phyloP scores from a whole-genome alignment of 2,888 invertebrate species.

The Cerastis leucographa region DNA sequence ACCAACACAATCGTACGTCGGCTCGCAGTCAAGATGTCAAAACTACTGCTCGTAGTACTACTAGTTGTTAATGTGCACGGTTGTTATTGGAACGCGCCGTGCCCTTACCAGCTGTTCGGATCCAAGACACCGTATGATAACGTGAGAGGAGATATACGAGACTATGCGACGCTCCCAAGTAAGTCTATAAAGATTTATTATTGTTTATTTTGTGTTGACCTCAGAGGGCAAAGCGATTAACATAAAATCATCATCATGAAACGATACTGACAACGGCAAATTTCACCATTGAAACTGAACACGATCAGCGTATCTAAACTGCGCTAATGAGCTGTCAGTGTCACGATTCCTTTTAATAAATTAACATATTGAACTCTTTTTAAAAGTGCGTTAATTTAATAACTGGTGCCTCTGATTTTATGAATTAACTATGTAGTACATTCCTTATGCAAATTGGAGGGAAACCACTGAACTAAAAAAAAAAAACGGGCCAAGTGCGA shows the following conservation, averaged over 20 bases:
- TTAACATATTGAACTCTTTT: not conserved
- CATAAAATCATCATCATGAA: not conserved
- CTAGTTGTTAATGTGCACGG: constrained; percentile 59
- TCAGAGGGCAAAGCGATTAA: not conserved
- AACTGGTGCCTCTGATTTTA: not conserved
- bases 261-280: not conserved
- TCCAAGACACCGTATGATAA: constrained; percentile 84
- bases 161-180: constrained; percentile 76
- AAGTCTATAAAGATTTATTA: constrained; percentile 66
- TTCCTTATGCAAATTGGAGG: not conserved
- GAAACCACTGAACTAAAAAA: not conserved
- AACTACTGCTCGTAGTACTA: constrained; percentile 59
- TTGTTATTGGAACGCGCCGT: constrained; percentile 81
- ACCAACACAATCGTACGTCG: constrained; percentile 52
- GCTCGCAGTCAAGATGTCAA: constrained; percentile 41
- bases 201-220: not conserved
- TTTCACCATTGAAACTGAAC: not conserved
- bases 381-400: not conserved
- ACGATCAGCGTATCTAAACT: not conserved
- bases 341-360: not conserved
- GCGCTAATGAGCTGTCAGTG: not conserved
- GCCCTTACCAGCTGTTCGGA: constrained; percentile 76
- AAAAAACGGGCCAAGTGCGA: too few relatives aligned
- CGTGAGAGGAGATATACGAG: constrained; percentile 83
- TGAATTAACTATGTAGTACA: too few relatives aligned